Evolutionary conservation across 2,888 invertebrate species (phyloP).

Genomic region (Rhaphigaster nebulosa): DNA sequence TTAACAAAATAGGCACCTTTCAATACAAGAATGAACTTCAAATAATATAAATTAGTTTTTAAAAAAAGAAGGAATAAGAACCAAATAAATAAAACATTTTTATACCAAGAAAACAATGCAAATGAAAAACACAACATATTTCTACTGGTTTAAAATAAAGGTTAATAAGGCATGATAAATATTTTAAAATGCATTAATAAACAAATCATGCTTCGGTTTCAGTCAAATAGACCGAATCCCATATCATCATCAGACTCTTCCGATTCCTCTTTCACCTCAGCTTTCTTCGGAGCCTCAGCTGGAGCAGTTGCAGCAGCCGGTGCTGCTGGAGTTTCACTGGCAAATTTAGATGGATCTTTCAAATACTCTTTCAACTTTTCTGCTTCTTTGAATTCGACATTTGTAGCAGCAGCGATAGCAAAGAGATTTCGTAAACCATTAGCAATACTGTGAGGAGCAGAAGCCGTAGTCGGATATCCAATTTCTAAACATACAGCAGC

Average conservation of each 20-base stretch:
- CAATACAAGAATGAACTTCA: background rate
- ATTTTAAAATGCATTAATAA: background rate
- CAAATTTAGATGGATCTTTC: slow-evolving; percentile 97
- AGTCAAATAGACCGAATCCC: slow-evolving; percentile 96
- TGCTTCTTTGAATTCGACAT: slow-evolving; percentile 95
- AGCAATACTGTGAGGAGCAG: slow-evolving; percentile 96
- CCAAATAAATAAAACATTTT: background rate
- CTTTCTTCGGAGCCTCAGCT: slow-evolving; percentile 76
- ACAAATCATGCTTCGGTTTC: background rate
- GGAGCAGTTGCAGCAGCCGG: slow-evolving; percentile 75
- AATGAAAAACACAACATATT: background rate
- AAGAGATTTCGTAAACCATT: slow-evolving; percentile 98
- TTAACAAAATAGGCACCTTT: background rate
- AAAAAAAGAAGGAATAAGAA: background rate
- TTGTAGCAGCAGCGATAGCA: slow-evolving; percentile 96
- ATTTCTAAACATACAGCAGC: slow-evolving; percentile 93
- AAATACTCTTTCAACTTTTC: slow-evolving; percentile 91
- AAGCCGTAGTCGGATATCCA: slow-evolving; percentile 96
- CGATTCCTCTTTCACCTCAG: slow-evolving; percentile 86
- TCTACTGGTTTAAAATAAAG: background rate
- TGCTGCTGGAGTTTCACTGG: slow-evolving; percentile 75
- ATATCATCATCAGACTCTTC: slow-evolving; percentile 97
- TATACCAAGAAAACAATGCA: background rate
- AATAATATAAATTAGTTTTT: background rate
- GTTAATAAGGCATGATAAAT: background rate